These are phyloP conservation scores for Sylvicapra grimmia DNA, from an alignment of 2,113 vertebrate genomes.

Conservation along the genomic window DNA sequence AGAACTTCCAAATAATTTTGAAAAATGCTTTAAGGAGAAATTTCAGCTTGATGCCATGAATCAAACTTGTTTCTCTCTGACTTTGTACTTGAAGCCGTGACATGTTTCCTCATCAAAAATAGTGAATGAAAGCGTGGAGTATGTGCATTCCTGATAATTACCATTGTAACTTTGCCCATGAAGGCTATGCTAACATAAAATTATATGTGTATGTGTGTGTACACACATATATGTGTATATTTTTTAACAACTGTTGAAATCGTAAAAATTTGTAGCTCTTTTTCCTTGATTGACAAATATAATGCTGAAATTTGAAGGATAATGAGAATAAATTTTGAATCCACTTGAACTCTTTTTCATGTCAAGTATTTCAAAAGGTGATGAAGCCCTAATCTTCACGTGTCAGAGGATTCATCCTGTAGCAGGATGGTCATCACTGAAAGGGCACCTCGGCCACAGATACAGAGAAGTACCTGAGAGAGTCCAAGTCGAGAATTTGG, in stretches of 20 bases:
- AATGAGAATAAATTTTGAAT: neutral
- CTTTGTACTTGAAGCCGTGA: neutral
- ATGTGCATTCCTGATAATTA: neutral
- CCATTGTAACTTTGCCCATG: neutral
- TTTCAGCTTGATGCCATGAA: neutral
- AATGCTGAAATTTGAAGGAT: neutral
- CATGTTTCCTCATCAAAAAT: neutral
- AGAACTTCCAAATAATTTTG: constrained; percentile 9
- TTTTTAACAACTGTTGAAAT: neutral
- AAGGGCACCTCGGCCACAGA: neutral
- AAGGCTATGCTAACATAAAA: neutral
- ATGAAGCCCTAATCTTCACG: neutral
- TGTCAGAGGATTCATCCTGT: neutral
- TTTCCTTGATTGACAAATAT: neutral
- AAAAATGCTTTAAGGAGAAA: neutral
- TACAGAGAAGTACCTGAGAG: neutral
- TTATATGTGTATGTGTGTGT: neutral
- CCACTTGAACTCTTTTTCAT: neutral
- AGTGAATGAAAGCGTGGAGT: neutral
- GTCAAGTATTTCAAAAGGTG: constrained; percentile 22
- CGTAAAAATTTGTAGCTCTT: neutral
- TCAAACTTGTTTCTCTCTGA: neutral
- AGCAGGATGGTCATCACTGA: neutral
- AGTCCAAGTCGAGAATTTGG: neutral
- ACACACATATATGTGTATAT: neutral